Conservation (phyloP, 1,140 invertebrate species). For the Lerema accius region DNA sequence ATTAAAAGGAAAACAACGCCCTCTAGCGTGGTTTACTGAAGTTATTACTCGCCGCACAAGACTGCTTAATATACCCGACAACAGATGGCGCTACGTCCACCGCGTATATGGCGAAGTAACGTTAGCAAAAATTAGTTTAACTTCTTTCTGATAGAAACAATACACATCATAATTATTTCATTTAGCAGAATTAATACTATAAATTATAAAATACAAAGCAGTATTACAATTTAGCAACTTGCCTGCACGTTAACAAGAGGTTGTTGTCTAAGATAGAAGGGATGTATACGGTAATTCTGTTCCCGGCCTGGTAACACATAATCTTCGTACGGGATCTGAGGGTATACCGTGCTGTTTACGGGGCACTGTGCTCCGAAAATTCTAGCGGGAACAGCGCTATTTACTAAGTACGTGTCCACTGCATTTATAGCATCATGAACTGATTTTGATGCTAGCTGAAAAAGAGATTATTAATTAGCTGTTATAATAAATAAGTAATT, state of each 20-base stretch:
- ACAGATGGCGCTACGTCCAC: too few relatives aligned
- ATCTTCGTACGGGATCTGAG: slow-evolving; percentile 71
- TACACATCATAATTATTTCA: slow-evolving; percentile 25
- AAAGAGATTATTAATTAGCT: slow-evolving; percentile 34
- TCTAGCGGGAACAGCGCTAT: slow-evolving; percentile 63
- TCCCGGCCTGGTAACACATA: slow-evolving; percentile 64
- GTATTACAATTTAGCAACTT: slow-evolving; percentile 23
- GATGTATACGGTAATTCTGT: slow-evolving; percentile 73
- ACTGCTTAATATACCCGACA: too few relatives aligned
- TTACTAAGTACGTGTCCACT: slow-evolving; percentile 60
- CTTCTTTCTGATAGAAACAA: too few relatives aligned
- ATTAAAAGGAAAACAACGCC: too few relatives aligned
- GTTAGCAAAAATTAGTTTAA: too few relatives aligned
- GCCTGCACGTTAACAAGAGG: slow-evolving; percentile 65
- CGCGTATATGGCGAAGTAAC: too few relatives aligned
- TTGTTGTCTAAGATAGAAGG: slow-evolving; percentile 67
- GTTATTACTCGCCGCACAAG: too few relatives aligned
- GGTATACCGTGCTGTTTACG: slow-evolving; percentile 54
- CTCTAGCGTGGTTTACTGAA: too few relatives aligned
- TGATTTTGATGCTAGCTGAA: slow-evolving; percentile 56
- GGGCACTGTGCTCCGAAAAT: slow-evolving; percentile 70
- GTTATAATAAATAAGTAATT: background rate
- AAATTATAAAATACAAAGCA: too few relatives aligned
- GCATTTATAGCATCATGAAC: slow-evolving; percentile 58
- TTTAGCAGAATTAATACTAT: too few relatives aligned